Base-by-base conservation (phyloP, 2,888 invertebrate species). In the Cosmia pyralina region DNA sequence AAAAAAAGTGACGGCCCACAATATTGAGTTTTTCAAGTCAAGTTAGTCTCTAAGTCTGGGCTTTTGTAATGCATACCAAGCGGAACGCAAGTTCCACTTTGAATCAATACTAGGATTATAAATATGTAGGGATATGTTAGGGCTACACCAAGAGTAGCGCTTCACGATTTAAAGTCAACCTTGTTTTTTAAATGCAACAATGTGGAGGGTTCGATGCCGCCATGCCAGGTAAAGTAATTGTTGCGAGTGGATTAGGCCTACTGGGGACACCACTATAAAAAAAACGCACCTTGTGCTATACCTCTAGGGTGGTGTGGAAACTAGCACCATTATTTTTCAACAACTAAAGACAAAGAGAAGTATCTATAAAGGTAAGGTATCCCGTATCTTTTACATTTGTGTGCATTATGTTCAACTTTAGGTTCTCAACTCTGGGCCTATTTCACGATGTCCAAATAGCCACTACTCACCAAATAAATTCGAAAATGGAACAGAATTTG, bases 261-360 rank as follows among this genome's bases (percentile, higher is more conserved):
- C 55, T 0, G 85, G 85, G 85, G 85, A 85, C 10, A 85, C 85
- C 85, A 85, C 85, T 86, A 44, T 77, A 85, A 85, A 85, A 34
- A 85, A 85, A 86, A 80, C 85, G 85, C 85, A 86, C 86, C 82
- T 75, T 65, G 75, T 85, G 85, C 69, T 78, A 75, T 85, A 85
- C 85, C 85, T 79, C 85, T 62, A 50, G 41, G 85, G 85, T 86
- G 85, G 85, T 86, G 85, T 85, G 85, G 85, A 85, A 85, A 85
- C 1, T 86, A 28, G 84, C 82, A 80, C 60, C 46, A 52, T 15
- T 15, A 41, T 64, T 53, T 67, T 57, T 53, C 41, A 44, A 38
- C 10, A 44, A n/a, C 28, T n/a, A n/a, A n/a, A n/a, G n/a, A n/a
- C n/a, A n/a, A n/a, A n/a, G n/a, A n/a, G n/a, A n/a, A n/a, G n/a